These are phyloP conservation scores for Acromyrmex heyeri DNA, from an alignment of 1,140 invertebrate genomes.

Conservation along the genomic window DNA sequence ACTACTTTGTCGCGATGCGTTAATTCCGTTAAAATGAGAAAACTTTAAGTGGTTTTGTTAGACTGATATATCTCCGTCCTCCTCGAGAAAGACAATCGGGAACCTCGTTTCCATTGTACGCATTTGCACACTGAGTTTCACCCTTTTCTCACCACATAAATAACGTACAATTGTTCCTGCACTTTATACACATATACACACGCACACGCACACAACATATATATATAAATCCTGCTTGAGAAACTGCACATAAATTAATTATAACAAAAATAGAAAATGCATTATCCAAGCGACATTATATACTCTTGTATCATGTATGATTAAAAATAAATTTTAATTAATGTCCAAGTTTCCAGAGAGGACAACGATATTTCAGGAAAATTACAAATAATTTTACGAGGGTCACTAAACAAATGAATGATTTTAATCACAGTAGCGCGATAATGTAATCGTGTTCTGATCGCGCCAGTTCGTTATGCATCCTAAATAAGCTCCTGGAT, in stretches of 20 bases:
- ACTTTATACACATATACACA: neutral
- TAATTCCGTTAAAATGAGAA: constrained; percentile 60
- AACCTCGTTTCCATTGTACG: constrained; percentile 24
- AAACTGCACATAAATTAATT: constrained; percentile 30
- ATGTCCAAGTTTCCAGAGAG: neutral
- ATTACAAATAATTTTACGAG: constrained; percentile 50
- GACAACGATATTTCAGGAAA: neutral
- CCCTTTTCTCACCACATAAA: constrained; percentile 49
- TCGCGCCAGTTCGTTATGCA: constrained; percentile 15
- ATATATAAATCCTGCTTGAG: neutral
- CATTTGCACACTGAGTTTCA: constrained; percentile 25
- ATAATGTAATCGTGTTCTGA: constrained; percentile 28
- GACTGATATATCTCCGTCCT: constrained; percentile 16
- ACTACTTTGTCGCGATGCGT: constrained; percentile 38
- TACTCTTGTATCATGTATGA: neutral
- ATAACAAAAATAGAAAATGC: constrained; percentile 22
- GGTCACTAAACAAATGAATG: constrained; percentile 25
- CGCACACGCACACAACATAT: neutral
- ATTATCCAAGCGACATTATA: neutral
- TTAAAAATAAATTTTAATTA: constrained; percentile 45
- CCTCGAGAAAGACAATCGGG: constrained; percentile 50
- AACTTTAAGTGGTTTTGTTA: constrained; percentile 48
- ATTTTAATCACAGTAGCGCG: constrained; percentile 19
- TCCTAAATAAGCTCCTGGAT: constrained; percentile 45
- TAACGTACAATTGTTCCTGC: constrained; percentile 27